Evolutionary conservation across 2,113 vertebrate species (phyloP).

Genomic region (Vimba vimba): DNA sequence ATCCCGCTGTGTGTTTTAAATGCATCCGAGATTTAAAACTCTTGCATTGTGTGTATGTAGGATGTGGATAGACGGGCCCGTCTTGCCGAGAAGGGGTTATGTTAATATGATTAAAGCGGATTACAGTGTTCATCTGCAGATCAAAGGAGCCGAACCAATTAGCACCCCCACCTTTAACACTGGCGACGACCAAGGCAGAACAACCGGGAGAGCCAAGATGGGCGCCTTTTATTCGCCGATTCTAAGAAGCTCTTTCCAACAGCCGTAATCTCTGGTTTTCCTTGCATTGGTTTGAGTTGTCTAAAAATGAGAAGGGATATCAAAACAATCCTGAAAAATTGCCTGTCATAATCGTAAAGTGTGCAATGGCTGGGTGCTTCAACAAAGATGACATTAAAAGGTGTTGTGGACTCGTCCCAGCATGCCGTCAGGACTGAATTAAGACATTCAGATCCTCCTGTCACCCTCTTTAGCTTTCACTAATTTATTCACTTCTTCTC

Average conservation of each 20-base stretch:
- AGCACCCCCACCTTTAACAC: slow-evolving; percentile 73
- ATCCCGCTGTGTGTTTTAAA: slow-evolving; percentile 23
- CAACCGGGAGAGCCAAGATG: slow-evolving; percentile 37
- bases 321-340: slow-evolving; percentile 64
- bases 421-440: slow-evolving; percentile 69
- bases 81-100: slow-evolving; percentile 64
- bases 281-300: slow-evolving; percentile 65
- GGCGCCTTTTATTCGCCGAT: neutral
- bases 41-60: slow-evolving; percentile 5
- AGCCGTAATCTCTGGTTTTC: slow-evolving; percentile 64
- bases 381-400: slow-evolving; percentile 67
- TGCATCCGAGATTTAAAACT: slow-evolving; percentile 1
- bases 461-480: slow-evolving; percentile 47
- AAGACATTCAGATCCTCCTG: slow-evolving; percentile 67
- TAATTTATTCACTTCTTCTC: slow-evolving; percentile 46
- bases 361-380: slow-evolving; percentile 51
- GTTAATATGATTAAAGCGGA: slow-evolving; percentile 77
- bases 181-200: slow-evolving; percentile 47
- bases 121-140: slow-evolving; percentile 72
- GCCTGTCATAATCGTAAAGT: slow-evolving; percentile 64
- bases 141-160: slow-evolving; percentile 79
- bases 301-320: slow-evolving; percentile 66
- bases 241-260: slow-evolving; percentile 53
- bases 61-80: slow-evolving; percentile 47
- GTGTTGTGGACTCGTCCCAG: slow-evolving; percentile 63